Conservation (phyloP, 2,113 vertebrate genomes). For the Taxidea taxus region DNA sequence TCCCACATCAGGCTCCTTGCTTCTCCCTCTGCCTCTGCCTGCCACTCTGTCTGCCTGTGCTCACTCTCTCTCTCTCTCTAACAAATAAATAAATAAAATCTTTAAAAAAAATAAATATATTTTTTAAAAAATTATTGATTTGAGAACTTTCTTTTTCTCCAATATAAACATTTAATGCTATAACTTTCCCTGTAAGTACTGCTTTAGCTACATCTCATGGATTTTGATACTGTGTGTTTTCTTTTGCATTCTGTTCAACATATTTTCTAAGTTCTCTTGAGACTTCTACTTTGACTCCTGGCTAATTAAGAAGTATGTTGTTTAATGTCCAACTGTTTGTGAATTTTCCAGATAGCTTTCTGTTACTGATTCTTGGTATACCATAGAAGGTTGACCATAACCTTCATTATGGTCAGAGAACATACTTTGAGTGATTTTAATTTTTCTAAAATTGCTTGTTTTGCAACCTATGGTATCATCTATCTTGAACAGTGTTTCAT, state of each 20-base stretch:
- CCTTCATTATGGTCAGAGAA: not conserved
- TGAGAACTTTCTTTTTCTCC: not conserved
- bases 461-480: not conserved
- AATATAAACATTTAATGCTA: not conserved
- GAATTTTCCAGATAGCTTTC: not conserved
- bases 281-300: not conserved
- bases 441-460: not conserved
- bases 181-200: not conserved
- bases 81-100: too few relatives aligned
- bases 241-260: not conserved
- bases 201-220: not conserved
- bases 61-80: too few relatives aligned
- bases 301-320: not conserved
- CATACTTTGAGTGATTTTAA: not conserved
- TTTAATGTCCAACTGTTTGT: not conserved
- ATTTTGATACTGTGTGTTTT: not conserved
- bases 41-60: too few relatives aligned
- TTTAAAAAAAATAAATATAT: too few relatives aligned
- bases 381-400: too few relatives aligned
- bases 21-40: too few relatives aligned
- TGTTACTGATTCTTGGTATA: not conserved
- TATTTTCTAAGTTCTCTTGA: not conserved
- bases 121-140: too few relatives aligned
- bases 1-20: too few relatives aligned
- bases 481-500: not conserved